phyloP scores from a whole-genome alignment of 2,888 invertebrate species.

The Anticlea derivata region DNA sequence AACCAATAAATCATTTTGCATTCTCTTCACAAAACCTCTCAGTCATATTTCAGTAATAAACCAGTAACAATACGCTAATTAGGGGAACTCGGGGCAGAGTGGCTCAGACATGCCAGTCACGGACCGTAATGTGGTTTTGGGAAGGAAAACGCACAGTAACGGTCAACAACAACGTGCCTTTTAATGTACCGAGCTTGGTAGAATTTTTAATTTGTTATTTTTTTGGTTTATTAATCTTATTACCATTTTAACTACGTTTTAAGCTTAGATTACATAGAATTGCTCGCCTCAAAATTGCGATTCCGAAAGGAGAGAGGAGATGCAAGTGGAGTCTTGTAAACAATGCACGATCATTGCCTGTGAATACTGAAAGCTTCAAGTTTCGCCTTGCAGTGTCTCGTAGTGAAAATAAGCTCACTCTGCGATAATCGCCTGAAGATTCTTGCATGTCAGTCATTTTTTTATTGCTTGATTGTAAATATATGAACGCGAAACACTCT shows the following conservation, averaged over 20 bases:
- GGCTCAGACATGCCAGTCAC: constrained; percentile 37
- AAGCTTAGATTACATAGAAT: no score
- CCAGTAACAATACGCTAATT: constrained; percentile 26
- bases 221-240: not conserved
- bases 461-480: no score
- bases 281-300: no score
- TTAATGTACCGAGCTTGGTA: constrained; percentile 29
- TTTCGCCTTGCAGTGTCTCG: no score
- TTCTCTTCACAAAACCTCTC: constrained; percentile 1
- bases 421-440: no score
- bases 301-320: no score
- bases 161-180: constrained; percentile 37
- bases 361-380: no score
- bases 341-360: no score
- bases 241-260: not conserved
- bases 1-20: constrained; percentile 6
- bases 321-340: no score
- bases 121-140: constrained; percentile 39
- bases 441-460: no score
- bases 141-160: constrained; percentile 38
- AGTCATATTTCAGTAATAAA: constrained; percentile 21
- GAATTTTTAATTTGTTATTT: constrained; percentile 7
- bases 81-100: constrained; percentile 10
- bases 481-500: no score
- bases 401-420: no score